Evolutionary conservation across 30 jellyfish, hydroid and myxozoan species (phyloP), one percentile per base, ranked within the genome.

Genomic region (Hydra vulgaris): DNA sequence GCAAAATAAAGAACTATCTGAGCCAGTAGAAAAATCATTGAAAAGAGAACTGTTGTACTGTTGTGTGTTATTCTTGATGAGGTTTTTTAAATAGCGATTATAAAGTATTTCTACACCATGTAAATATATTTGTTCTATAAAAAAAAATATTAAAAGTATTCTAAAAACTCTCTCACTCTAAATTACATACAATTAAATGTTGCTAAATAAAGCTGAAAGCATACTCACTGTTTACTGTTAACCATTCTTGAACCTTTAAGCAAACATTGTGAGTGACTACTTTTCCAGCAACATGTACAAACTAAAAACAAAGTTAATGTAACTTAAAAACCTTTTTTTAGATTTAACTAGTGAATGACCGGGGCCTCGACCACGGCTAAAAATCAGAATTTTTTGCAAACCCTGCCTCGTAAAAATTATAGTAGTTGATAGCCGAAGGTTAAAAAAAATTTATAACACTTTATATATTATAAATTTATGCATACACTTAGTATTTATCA

Each of bases 211-310:
- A 40, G n/a, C 61, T 40, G 8, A 3, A 40, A 40, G 61, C 12
- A 40, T 8, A 69, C 85, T 78, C 79, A 78, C 85, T 27, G 74
- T 78, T 78, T 18, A 54, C 79, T 15, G 85, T 23, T 25, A 78
- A 25, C 85, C 85, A 78, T 78, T 78, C 85, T 78, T 78, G 85
- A 18, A 78, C 54, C 69, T 78, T 78, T 18, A 18, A 20, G 17
- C 85, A 61, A 19, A 78, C 54, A 61, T 78, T 78, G 82, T 78
- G 85, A 22, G 27, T 54, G 80, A 78, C 78, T 5, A 78, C 55
- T 78, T 78, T 78, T n/a, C 54, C 22, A 8, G 85, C 21, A 78
- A 78, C 85, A n/a, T 53, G 66, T 18, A 78, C 5, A 4, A 78
- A 53, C 85, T 78, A 61, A 78, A 53, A 52, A 78, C 17, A 25